phyloP scores from a whole-genome alignment of 2,113 vertebrate species.

The pig (Sus scrofa) region T2T-Sscrofa CM000818.6:60848001-60848500 shows the following conservation, averaged over 20 bases:
- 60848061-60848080: conserved; percentile 92
- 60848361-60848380: background rate
- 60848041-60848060: conserved; percentile 92
- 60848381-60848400: background rate
- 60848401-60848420: conserved; percentile 12
- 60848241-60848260: background rate
- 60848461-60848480: background rate
- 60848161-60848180: conserved; percentile 61
- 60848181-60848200: background rate
- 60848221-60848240: background rate
- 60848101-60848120: conserved; percentile 90
- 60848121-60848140: conserved; percentile 92
- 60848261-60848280: background rate
- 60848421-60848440: background rate
- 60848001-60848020: conserved; percentile 93
- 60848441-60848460: background rate
- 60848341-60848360: background rate
- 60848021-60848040: conserved; percentile 90
- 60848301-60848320: conserved; percentile 18
- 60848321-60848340: background rate
- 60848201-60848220: background rate
- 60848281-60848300: conserved; percentile 44
- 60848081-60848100: conserved; percentile 90
- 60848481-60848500: background rate
- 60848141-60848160: conserved; percentile 96